These are phyloP conservation scores for Dermolepida albohirtum DNA, from an alignment of 2,888 invertebrate species.

Conservation along the genomic window DNA sequence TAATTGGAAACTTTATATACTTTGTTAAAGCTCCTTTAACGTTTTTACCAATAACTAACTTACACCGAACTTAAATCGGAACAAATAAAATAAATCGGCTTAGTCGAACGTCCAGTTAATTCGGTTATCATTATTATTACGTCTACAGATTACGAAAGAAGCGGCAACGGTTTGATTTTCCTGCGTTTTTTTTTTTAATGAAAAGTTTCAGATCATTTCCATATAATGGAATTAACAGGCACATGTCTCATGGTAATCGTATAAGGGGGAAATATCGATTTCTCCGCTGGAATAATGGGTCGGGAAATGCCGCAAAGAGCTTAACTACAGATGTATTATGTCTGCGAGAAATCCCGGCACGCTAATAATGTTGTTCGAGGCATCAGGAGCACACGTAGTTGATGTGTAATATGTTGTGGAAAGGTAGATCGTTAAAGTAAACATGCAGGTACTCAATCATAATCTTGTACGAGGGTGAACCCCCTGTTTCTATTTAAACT, in stretches of 20 bases:
- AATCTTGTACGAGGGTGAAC: slow-evolving; percentile 12
- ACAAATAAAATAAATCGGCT: too few relatives aligned
- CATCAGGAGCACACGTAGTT: slow-evolving; percentile 14
- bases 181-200: too few relatives aligned
- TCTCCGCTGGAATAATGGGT: slow-evolving; percentile 11
- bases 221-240: too few relatives aligned
- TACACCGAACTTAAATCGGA: too few relatives aligned
- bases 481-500: slow-evolving; percentile 15
- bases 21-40: too few relatives aligned
- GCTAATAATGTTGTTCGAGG: slow-evolving; percentile 36
- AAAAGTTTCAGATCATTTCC: too few relatives aligned
- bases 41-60: too few relatives aligned
- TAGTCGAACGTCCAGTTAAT: too few relatives aligned
- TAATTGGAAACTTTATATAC: too few relatives aligned
- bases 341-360: slow-evolving; percentile 29
- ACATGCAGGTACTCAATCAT: slow-evolving; percentile 37
- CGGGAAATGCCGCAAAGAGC: slow-evolving; percentile 31
- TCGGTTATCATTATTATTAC: too few relatives aligned
- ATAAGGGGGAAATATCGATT: slow-evolving; percentile 11
- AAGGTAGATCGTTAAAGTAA: slow-evolving; percentile 36
- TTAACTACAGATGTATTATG: slow-evolving; percentile 35
- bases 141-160: too few relatives aligned
- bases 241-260: slow-evolving; percentile 3
- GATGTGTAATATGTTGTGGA: slow-evolving; percentile 34
- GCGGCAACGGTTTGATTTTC: too few relatives aligned